A percentile compares a stretch with the other conserved stretches of the same genome.
Conservation (phyloP, 2,888 invertebrate species). For the Clunio marinus region DNA sequence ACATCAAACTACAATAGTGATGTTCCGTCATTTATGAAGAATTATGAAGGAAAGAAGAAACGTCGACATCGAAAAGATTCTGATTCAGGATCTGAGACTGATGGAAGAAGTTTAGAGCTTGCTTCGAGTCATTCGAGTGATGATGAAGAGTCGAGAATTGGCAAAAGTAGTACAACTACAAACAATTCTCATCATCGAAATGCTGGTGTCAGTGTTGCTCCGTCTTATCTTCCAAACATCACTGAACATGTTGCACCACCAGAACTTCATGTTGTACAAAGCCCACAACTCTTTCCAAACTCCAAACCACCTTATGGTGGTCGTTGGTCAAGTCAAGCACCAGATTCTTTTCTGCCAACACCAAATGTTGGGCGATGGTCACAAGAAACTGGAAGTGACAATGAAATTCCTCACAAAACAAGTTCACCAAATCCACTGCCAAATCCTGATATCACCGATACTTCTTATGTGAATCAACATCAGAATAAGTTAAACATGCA, state of each 20-base stretch:
- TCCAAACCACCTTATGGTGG: conserved; percentile 62
- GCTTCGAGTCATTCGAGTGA: conserved; percentile 96
- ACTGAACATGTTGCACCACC: conserved; percentile 58
- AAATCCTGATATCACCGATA: conserved; percentile 72
- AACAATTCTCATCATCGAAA: conserved; percentile 48
- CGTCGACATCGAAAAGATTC: conserved; percentile 54
- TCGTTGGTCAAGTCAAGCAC: conserved; percentile 65
- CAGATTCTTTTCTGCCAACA: conserved; percentile 60
- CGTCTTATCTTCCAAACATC: conserved; percentile 61
- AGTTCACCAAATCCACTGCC: conserved; percentile 67
- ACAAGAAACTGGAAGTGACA: conserved; percentile 73
- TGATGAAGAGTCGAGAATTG: conserved; percentile 64
- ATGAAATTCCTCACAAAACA: conserved; percentile 59
- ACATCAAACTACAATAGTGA: conserved; percentile 85
- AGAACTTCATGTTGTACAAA: conserved; percentile 60
- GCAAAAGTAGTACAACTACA: conserved; percentile 47
- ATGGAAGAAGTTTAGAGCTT: conserved; percentile 76
- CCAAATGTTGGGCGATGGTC: conserved; percentile 66
- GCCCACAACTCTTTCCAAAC: conserved; percentile 65
- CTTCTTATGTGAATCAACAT: conserved; percentile 55
- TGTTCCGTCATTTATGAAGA: conserved; percentile 67
- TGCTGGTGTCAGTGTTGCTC: conserved; percentile 51
- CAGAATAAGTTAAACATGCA: conserved; percentile 53
- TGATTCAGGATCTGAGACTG: conserved; percentile 78
- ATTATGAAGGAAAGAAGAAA: conserved; percentile 54